A percentile compares a stretch with the other conserved stretches of the same genome.
These are phyloP conservation scores for Orthonevra nobilis DNA, from an alignment of 2,888 invertebrate genomes.

Conservation along the genomic window DNA sequence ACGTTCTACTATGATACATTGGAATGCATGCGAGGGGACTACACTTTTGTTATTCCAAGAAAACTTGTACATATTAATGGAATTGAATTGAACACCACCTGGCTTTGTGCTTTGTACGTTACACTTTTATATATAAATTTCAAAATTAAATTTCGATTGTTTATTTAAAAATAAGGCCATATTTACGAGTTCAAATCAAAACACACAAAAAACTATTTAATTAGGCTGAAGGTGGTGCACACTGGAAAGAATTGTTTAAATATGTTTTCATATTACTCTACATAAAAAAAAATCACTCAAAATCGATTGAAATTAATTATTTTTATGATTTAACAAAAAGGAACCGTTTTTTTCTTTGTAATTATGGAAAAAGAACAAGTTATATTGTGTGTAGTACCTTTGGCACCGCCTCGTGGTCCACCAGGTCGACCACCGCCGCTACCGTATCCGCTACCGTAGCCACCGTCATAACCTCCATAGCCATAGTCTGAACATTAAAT, in stretches of 20 bases:
- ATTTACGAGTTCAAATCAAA: constrained; percentile 19
- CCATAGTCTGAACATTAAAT: constrained; percentile 84
- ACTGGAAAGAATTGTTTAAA: constrained; percentile 51
- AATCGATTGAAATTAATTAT: constrained; percentile 46
- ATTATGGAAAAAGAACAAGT: constrained; percentile 48
- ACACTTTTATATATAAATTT: background rate
- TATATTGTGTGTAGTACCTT: constrained; percentile 84
- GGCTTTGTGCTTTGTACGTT: constrained; percentile 22
- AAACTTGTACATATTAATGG: constrained; percentile 12
- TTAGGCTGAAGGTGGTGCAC: constrained; percentile 59
- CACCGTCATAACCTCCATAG: constrained; percentile 82
- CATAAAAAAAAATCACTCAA: constrained; percentile 55
- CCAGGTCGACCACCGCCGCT: constrained; percentile 90
- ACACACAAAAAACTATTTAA: constrained; percentile 8
- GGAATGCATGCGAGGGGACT: constrained; percentile 50
- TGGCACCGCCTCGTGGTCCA: constrained; percentile 91
- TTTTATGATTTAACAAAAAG: constrained; percentile 41
- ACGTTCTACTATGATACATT: no score
- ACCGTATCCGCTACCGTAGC: constrained; percentile 93
- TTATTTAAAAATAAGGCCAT: background rate
- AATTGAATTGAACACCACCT: constrained; percentile 61
- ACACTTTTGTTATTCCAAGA: constrained; percentile 22
- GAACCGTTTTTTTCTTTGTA: constrained; percentile 39
- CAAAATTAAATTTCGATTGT: background rate
- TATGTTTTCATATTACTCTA: constrained; percentile 55